A percentile compares a stretch with the other conserved stretches of the same genome.
Evolutionary conservation across 1,140 invertebrate genomes (phyloP).

Genomic region (Caenorhabditis elegans): WBcel235 BX284603.4:4882001-4882500

Average conservation of each 20-base stretch:
- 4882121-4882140: neutral
- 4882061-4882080: neutral
- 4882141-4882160: neutral
- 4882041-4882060: neutral
- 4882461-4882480: neutral
- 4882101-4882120: neutral
- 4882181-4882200: neutral
- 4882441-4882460: neutral
- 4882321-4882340: neutral
- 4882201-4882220: neutral
- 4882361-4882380: neutral
- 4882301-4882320: neutral
- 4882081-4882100: neutral
- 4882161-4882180: neutral
- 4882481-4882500: neutral
- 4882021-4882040: neutral
- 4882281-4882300: neutral
- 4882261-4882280: neutral
- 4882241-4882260: neutral
- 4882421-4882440: neutral
- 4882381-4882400: neutral
- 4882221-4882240: neutral
- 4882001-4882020: neutral
- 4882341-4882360: neutral
- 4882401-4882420: neutral